These are phyloP conservation scores for Acrobasis suavella DNA, from an alignment of 2,888 invertebrate genomes.

Conservation along the genomic window DNA sequence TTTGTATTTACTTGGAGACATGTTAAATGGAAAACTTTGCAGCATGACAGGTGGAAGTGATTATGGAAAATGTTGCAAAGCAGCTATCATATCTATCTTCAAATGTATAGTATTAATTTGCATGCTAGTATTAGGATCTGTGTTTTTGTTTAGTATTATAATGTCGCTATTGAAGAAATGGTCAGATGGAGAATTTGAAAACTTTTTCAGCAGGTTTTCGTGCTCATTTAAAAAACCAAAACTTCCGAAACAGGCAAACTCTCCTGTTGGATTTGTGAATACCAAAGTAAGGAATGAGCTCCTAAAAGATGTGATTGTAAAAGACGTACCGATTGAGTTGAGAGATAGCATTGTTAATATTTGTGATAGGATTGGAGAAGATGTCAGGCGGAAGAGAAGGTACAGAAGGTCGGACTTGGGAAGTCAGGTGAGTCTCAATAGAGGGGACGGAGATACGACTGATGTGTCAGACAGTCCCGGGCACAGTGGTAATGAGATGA, in stretches of 20 bases:
- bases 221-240: conserved; percentile 31
- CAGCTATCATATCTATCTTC: conserved; percentile 51
- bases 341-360: conserved; percentile 54
- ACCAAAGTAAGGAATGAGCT: conserved; percentile 50
- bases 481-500: background rate
- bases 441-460: conserved; percentile 23
- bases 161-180: conserved; percentile 36
- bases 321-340: conserved; percentile 59
- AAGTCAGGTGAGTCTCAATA: conserved; percentile 40
- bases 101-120: conserved; percentile 45
- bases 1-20: conserved; percentile 52
- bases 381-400: conserved; percentile 51
- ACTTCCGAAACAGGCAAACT: background rate
- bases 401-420: conserved; percentile 48
- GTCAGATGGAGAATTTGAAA: background rate
- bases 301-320: conserved; percentile 59
- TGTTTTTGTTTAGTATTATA: conserved; percentile 43
- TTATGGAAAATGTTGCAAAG: conserved; percentile 43
- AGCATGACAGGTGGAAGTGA: conserved; percentile 42
- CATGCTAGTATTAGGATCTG: conserved; percentile 42
- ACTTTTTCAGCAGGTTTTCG: conserved; percentile 30
- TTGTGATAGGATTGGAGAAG: conserved; percentile 53
- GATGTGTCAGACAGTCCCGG: background rate
- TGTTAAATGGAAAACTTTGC: conserved; percentile 55
- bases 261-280: conserved; percentile 33